Percentiles rank a stretch among this genome's conserved stretches.
Evolutionary conservation across 1,140 invertebrate genomes (phyloP).

Genomic region (Mycetomoellerius zeteki): DNA sequence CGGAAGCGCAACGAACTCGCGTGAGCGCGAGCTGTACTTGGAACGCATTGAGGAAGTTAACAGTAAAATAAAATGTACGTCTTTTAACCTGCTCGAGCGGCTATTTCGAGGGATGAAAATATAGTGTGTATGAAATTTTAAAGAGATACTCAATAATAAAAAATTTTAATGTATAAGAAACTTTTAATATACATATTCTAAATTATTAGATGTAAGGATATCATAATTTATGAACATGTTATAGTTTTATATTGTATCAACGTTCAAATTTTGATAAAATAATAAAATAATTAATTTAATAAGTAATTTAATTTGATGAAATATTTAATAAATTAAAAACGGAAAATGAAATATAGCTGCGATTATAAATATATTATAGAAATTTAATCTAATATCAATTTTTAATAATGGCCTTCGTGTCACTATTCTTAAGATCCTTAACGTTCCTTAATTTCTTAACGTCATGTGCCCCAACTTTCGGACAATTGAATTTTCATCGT

Average conservation of each 20-base stretch:
- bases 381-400: neutral
- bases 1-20: constrained; percentile 55
- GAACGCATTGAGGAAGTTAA: constrained; percentile 54
- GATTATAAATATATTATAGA: neutral
- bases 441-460: too few species aligned
- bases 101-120: neutral
- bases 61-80: constrained; percentile 41
- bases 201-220: neutral
- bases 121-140: neutral
- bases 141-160: neutral
- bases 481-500: neutral
- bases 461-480: neutral
- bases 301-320: neutral
- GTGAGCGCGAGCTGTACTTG: constrained; percentile 32
- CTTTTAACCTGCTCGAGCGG: constrained; percentile 10
- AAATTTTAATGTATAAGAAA: neutral
- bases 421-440: neutral
- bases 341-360: neutral
- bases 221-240: neutral
- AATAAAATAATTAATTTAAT: too few species aligned
- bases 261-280: neutral
- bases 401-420: neutral
- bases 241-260: neutral
- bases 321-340: neutral
- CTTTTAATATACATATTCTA: too few species aligned